A percentile compares a stretch with the other conserved stretches of the same genome.
Conservation (phyloP, 2,113 vertebrate species). For the Trichomycterus rosablanca region DNA sequence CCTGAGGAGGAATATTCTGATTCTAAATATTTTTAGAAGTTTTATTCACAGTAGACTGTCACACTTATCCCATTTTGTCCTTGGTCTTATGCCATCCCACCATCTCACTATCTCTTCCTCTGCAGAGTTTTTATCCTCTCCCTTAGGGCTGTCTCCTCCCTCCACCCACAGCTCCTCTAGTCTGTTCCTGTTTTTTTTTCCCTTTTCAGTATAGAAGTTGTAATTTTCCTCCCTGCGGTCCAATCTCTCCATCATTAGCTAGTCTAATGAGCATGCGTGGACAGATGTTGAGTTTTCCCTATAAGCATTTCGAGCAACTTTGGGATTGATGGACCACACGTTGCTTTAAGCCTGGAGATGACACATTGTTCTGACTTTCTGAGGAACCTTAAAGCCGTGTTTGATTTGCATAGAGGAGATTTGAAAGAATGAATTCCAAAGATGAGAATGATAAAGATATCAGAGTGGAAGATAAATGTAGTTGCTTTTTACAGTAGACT, state of each 20-base stretch:
- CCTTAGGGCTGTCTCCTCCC: conserved; percentile 30
- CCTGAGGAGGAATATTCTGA: too few relatives aligned
- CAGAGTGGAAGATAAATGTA: background rate
- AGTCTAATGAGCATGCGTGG: conserved; percentile 24
- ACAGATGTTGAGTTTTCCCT: conserved; percentile 27
- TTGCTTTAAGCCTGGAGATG: conserved; percentile 9
- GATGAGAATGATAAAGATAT: too few relatives aligned
- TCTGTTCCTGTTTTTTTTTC: background rate
- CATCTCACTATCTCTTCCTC: background rate
- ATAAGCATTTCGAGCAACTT: conserved; percentile 9
- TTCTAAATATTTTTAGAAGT: too few relatives aligned
- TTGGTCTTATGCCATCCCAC: background rate
- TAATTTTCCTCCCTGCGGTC: conserved; percentile 8
- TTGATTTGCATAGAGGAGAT: too few relatives aligned
- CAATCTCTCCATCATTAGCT: conserved; percentile 15
- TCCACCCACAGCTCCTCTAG: conserved; percentile 22
- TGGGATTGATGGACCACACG: conserved; percentile 18
- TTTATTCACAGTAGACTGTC: too few relatives aligned
- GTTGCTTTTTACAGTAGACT: too few relatives aligned
- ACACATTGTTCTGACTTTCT: background rate
- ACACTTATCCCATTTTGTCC: background rate
- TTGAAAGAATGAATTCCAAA: too few relatives aligned
- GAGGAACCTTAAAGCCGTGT: background rate
- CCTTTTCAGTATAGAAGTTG: background rate
- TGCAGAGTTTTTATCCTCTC: too few relatives aligned